Percentiles rank a stretch among this genome's conserved stretches.
These are phyloP conservation scores for Oxyteleia sp. DNA, from an alignment of 2,888 invertebrate species.

Conservation along the genomic window DNA sequence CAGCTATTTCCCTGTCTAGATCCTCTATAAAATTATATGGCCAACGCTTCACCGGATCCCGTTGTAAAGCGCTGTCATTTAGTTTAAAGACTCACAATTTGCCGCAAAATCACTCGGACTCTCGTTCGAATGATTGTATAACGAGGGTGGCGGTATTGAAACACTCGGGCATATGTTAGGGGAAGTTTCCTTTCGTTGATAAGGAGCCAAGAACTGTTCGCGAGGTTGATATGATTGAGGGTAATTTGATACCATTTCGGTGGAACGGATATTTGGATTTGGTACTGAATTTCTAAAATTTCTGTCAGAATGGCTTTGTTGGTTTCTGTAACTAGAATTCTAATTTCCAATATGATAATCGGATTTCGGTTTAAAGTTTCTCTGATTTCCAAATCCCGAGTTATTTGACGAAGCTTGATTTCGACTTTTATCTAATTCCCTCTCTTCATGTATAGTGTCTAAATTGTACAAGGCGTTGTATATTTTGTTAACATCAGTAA, in stretches of 20 bases:
- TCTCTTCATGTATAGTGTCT: constrained; percentile 19
- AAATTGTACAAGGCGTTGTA: constrained; percentile 51
- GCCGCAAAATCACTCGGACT: neutral
- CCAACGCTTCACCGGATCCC: constrained; percentile 39
- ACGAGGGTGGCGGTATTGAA: too few relatives aligned
- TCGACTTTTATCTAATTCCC: neutral
- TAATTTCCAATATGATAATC: too few relatives aligned
- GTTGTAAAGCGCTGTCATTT: constrained; percentile 22
- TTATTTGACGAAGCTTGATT: neutral
- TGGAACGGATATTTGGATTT: too few relatives aligned
- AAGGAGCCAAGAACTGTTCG: too few relatives aligned
- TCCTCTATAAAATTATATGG: constrained; percentile 26
- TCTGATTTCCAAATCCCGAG: neutral
- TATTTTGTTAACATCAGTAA: constrained; percentile 38
- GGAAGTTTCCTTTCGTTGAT: too few relatives aligned
- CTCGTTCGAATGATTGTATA: too few relatives aligned
- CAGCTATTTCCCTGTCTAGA: constrained; percentile 42
- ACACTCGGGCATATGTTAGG: too few relatives aligned
- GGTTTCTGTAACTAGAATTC: too few relatives aligned
- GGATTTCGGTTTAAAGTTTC: neutral
- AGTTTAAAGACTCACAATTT: constrained; percentile 61
- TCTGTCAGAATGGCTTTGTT: too few relatives aligned
- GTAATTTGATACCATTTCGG: too few relatives aligned
- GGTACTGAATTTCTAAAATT: too few relatives aligned
- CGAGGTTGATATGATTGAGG: too few relatives aligned